Base-by-base conservation (phyloP, 2,113 vertebrate genomes). In the Halcyon malimbica region DNA sequence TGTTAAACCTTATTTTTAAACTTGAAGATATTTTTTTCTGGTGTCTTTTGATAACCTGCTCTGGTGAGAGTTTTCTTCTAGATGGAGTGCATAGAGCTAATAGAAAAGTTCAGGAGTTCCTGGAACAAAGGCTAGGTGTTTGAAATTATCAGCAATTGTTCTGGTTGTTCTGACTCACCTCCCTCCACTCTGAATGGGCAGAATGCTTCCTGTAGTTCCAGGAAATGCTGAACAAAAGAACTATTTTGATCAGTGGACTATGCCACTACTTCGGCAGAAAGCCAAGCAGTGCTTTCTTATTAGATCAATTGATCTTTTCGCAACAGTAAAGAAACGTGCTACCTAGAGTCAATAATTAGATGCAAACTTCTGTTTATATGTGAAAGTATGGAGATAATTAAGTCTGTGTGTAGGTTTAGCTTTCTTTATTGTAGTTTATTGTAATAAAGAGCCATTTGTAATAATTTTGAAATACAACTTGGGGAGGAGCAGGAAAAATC, bases 191-290 rank as follows among this genome's bases (percentile, higher is more conserved):
- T 33, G 73, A 67, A 65, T 62, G 51, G 88, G 56, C 29, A 83
- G 76, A 96, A 81, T 41, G 41, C 64, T 92, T 70, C 56, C 68
- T 78, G 92, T 78, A 51, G 37, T 83, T 97, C 37, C 90, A 94
- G 96, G 95, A 97, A 94, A 77, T 89, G 74, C 7, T 10, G 51
- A 96, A 96, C 91, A 94, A 96, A 96, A 62, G 88, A 78, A 48
- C 88, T 94, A 13, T 94, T 97, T 87, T 94, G 48, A 92, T 88
- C 42, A 6, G 6, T 87, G 83, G 78, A 53, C 60, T 51, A 42
- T 91, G 67, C 25, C 42, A 25, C 42, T 51, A 2, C 42, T 81
- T 53, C 67, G 79, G 71, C 92, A 93, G 88, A 78, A 80, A 87
- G 92, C 90, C 85, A 93, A 56, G 37, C 46, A 25, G 59, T 74